These are phyloP conservation scores for Fistularia tabacaria DNA, from an alignment of 2,797 vertebrate genomes.

Conservation along the genomic window DNA sequence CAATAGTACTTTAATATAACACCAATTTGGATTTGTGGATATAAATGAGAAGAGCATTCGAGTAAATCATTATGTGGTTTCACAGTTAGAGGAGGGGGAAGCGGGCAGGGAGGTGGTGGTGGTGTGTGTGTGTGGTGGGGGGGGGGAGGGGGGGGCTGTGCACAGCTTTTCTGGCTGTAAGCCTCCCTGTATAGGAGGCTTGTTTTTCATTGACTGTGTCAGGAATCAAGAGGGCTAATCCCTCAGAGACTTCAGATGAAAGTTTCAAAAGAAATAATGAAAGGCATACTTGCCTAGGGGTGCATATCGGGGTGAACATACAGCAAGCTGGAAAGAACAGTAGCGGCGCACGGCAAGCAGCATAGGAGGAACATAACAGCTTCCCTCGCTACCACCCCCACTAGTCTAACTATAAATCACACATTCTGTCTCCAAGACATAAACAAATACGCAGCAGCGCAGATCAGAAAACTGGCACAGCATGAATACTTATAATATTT, in stretches of 20 bases:
- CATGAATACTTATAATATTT: conserved; percentile 64
- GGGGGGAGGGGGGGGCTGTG: conserved; percentile 49
- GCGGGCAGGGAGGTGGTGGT: no score
- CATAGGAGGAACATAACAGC: conserved; percentile 72
- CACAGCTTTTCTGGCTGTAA: conserved; percentile 63
- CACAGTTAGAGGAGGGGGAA: conserved; percentile 44
- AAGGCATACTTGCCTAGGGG: conserved; percentile 76
- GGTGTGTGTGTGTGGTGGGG: conserved; percentile 24
- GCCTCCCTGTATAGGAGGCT: conserved; percentile 75
- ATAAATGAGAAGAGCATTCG: conserved; percentile 25
- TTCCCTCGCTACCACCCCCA: conserved; percentile 72
- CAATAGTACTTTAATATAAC: no score
- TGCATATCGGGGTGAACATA: conserved; percentile 77
- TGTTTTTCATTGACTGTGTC: conserved; percentile 84
- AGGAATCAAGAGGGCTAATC: conserved; percentile 83
- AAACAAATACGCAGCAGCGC: conserved; percentile 68
- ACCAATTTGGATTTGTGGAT: no score
- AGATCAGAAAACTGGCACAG: conserved; percentile 69
- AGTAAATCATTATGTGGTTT: conserved; percentile 60
- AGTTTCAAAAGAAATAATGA: conserved; percentile 84
- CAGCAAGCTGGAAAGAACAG: conserved; percentile 69
- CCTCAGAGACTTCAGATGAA: conserved; percentile 81
- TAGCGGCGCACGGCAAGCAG: conserved; percentile 69
- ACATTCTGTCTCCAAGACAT: conserved; percentile 71
- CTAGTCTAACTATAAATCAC: conserved; percentile 73